Conservation (phyloP, 2,888 invertebrate species). For the Phengaris alcon region DNA sequence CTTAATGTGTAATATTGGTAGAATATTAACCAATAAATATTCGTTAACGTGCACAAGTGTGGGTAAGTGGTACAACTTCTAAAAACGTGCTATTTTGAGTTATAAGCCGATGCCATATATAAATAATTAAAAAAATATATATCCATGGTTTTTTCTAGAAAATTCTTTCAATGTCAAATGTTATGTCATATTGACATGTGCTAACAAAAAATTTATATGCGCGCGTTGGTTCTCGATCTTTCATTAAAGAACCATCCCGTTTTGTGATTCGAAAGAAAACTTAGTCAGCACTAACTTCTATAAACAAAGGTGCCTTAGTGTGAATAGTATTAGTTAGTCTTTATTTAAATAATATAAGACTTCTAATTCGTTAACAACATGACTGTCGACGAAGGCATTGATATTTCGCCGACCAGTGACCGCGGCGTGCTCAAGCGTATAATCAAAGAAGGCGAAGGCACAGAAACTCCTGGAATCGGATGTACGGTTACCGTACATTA, state of each 20-base stretch:
- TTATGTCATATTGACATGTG: background rate
- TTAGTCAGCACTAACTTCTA: background rate
- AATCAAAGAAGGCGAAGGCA: conserved; percentile 85
- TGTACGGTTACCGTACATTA: conserved; percentile 89
- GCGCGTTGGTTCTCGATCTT: background rate
- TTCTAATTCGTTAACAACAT: conserved; percentile 41
- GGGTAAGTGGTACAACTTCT: too few relatives aligned
- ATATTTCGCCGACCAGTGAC: conserved; percentile 74
- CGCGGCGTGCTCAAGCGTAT: conserved; percentile 90
- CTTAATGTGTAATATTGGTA: too few relatives aligned
- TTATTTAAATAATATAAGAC: background rate
- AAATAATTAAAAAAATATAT: too few relatives aligned
- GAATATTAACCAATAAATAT: too few relatives aligned
- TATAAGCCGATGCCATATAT: too few relatives aligned
- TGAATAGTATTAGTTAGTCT: background rate
- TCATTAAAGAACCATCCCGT: background rate
- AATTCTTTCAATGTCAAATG: conserved; percentile 11
- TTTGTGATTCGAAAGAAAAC: background rate
- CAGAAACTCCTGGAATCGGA: conserved; percentile 84
- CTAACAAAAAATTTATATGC: too few relatives aligned
- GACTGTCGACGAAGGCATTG: conserved; percentile 70
- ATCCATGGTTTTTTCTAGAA: background rate
- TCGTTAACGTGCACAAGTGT: too few relatives aligned
- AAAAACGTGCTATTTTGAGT: too few relatives aligned
- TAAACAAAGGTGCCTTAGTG: background rate